These are phyloP conservation scores for Ormyrus thymus DNA, from an alignment of 2,888 invertebrate species.

Conservation along the genomic window DNA sequence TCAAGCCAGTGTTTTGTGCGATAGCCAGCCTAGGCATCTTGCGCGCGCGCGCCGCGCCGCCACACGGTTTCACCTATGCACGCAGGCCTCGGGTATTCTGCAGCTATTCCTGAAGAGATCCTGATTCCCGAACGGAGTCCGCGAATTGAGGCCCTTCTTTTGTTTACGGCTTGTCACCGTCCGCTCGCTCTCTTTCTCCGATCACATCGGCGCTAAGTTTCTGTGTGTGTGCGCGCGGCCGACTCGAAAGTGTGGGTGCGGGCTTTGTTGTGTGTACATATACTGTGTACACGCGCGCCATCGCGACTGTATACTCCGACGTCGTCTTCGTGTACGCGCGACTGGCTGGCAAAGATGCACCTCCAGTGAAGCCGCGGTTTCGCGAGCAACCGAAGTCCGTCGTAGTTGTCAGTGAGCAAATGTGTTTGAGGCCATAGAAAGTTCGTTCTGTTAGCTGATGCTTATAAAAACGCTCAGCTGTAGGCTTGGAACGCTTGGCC, in stretches of 20 bases:
- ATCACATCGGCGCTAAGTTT: too few species aligned
- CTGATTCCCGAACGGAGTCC: neutral
- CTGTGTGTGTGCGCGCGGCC: neutral
- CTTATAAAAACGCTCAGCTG: too few species aligned
- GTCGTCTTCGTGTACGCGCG: neutral
- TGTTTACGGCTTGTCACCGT: conserved; percentile 54
- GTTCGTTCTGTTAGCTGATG: too few species aligned
- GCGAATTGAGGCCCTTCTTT: conserved; percentile 21
- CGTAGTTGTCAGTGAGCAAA: too few species aligned
- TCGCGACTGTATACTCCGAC: too few species aligned
- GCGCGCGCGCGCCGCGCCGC: conserved; percentile 37
- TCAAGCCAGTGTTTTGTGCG: conserved; percentile 18
- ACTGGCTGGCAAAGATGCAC: neutral
- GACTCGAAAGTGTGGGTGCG: neutral
- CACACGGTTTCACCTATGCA: neutral
- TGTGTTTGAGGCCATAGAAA: too few species aligned
- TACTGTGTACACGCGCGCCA: conserved; percentile 17
- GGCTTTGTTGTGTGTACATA: conserved; percentile 48
- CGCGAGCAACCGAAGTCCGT: too few species aligned
- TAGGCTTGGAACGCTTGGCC: too few species aligned
- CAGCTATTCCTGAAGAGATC: conserved; percentile 16
- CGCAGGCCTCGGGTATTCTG: neutral
- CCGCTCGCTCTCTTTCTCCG: conserved; percentile 4
- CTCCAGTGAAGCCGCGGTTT: neutral
- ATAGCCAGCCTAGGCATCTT: conserved; percentile 13